Percentiles rank a stretch among this genome's conserved stretches.
Conservation (phyloP, 2,797 vertebrate genomes). For the Siniperca undulata region DNA sequence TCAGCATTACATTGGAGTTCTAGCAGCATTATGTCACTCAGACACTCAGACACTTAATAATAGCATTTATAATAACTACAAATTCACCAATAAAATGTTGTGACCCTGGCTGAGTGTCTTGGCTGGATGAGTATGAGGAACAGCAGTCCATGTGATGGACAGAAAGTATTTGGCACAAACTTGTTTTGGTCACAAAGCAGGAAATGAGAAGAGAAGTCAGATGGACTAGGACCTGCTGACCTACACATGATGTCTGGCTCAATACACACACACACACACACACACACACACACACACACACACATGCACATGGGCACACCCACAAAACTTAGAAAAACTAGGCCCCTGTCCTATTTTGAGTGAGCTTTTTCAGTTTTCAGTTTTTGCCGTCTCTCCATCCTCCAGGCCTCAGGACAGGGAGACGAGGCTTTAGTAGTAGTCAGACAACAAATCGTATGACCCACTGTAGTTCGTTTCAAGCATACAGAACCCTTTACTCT, state of each 20-base stretch:
- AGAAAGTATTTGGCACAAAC: conserved; percentile 11
- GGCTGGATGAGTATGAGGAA: neutral
- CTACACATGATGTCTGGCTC: conserved; percentile 54
- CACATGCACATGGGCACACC: conserved; percentile 1
- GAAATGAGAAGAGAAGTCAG: conserved; percentile 67
- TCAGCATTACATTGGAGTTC: neutral
- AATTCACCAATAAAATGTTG: neutral
- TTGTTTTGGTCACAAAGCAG: conserved; percentile 50
- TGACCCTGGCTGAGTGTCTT: neutral
- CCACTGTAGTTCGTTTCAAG: neutral
- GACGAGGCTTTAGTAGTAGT: neutral
- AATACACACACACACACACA: conserved; percentile 14
- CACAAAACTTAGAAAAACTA: conserved; percentile 42
- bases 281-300: conserved; percentile 27
- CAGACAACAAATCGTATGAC: neutral
- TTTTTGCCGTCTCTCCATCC: conserved; percentile 46
- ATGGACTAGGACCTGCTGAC: conserved; percentile 69
- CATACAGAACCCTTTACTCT: neutral
- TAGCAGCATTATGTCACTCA: neutral
- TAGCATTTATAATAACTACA: neutral
- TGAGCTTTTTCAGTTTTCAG: conserved; percentile 39
- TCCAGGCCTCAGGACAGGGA: conserved; percentile 21
- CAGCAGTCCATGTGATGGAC: neutral
- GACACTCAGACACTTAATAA: neutral
- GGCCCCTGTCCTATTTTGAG: conserved; percentile 58